Base-by-base conservation (phyloP, 2,888 invertebrate genomes). In the Tuta absoluta region DNA sequence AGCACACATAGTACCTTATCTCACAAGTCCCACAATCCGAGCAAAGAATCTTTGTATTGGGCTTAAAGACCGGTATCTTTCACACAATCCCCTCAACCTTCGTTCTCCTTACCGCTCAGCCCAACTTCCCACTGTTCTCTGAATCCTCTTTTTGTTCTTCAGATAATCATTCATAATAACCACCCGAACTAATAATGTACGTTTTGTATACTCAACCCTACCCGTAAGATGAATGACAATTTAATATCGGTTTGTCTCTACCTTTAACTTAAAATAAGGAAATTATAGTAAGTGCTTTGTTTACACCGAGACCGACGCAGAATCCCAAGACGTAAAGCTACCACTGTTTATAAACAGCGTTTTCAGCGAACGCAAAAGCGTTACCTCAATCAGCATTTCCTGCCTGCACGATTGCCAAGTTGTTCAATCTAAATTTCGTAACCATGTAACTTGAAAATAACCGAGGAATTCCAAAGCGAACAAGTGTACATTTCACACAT, bases 1-100 rank as follows among this genome's bases (percentile, higher is more conserved):
- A 33, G 23, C 58, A 17, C 49, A 38, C 58, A 58, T 62, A 61
- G 37, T 23, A 14, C 33, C 56, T 56, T 48, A 58, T 48, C 65
- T 21, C 17, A 33, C 19, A 65, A 49, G 64, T 67, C 67, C 62
- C 64, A 66, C 69, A 67, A 66, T 62, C 64, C 67, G 66, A 68
- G 69, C 63, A 66, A 67, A 66, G 63, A 70, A 66, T 67, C 67
- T 68, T 69, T 70, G 69, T 73, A 65, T 61, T 65, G 67, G 64
- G 67, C 38, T 61, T 61, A 72, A 71, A 75, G 72, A 60, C 72
- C 74, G 72, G 75, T 75, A 75, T 74, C 73, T 74, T 71, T 68
- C 71, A 74, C 70, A 72, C 69, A 69, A 72, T 71, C 70, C 70
- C 69, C 71, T 62, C 68, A 75, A 70, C 71, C 69, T 24, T n/a